These are phyloP conservation scores for Chironomus riparius DNA, from an alignment of 2,888 invertebrate genomes.

Conservation along the genomic window DNA sequence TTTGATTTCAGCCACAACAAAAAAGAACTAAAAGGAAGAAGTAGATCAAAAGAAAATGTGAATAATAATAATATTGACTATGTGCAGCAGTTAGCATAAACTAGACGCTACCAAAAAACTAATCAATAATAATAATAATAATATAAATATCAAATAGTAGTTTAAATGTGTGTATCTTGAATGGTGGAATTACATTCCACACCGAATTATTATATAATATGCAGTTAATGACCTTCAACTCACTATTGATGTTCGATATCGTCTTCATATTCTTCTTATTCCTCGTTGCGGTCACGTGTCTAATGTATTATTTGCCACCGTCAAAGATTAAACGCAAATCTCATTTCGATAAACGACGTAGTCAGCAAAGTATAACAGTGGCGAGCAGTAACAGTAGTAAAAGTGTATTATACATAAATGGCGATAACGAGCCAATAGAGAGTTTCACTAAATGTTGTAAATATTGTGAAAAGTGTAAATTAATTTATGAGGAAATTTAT, in stretches of 20 bases:
- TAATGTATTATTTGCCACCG: slow-evolving; percentile 73
- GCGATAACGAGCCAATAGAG: slow-evolving; percentile 25
- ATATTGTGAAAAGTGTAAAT: slow-evolving; percentile 26
- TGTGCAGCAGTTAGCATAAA: background rate
- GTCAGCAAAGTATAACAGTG: slow-evolving; percentile 18
- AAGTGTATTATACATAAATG: slow-evolving; percentile 21
- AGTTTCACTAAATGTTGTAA: slow-evolving; percentile 23
- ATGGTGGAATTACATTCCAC: background rate
- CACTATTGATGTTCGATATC: slow-evolving; percentile 79
- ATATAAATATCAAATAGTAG: too few species aligned
- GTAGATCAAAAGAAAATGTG: background rate
- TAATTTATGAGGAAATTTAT: slow-evolving; percentile 25
- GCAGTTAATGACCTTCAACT: slow-evolving; percentile 79
- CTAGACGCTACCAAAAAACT: background rate
- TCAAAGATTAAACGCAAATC: slow-evolving; percentile 21
- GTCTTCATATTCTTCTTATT: slow-evolving; percentile 81
- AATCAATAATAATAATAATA: too few species aligned
- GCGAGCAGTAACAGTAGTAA: slow-evolving; percentile 20
- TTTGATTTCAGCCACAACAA: too few species aligned
- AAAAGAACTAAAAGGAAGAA: too few species aligned
- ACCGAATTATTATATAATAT: slow-evolving; percentile 40
- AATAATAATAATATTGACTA: background rate
- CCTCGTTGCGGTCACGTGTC: slow-evolving; percentile 71
- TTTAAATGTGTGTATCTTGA: background rate
- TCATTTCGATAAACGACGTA: slow-evolving; percentile 17